These are phyloP conservation scores for Heliconius sara DNA, from an alignment of 2,888 invertebrate species.

Conservation along the genomic window DNA sequence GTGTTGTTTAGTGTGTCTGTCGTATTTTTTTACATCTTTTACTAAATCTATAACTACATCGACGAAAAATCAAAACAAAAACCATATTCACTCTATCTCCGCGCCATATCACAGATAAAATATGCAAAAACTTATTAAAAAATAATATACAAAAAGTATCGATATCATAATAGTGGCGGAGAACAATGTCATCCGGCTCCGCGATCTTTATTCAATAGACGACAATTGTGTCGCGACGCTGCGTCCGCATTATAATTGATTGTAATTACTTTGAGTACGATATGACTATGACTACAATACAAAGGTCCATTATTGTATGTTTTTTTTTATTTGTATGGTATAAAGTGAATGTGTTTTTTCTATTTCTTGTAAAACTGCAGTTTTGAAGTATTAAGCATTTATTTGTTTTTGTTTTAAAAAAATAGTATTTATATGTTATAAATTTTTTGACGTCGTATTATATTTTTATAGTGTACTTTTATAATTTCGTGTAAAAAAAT, in stretches of 20 bases:
- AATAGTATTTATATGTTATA: too few relatives aligned
- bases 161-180: constrained; percentile 33
- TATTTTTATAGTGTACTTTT: too few relatives aligned
- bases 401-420: too few relatives aligned
- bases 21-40: too few relatives aligned
- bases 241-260: constrained; percentile 61
- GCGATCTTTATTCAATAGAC: constrained; percentile 59
- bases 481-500: too few relatives aligned
- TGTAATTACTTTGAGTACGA: constrained; percentile 60
- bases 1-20: too few relatives aligned
- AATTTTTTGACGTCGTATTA: too few relatives aligned
- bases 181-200: constrained; percentile 40
- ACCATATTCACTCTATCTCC: too few relatives aligned
- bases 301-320: constrained; percentile 19
- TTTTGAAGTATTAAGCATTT: too few relatives aligned
- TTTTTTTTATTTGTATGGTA: background rate
- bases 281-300: constrained; percentile 25
- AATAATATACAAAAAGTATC: constrained; percentile 6
- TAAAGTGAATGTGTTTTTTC: background rate
- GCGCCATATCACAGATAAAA: background rate
- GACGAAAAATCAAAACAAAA: background rate
- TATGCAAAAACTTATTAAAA: too few relatives aligned
- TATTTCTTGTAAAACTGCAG: too few relatives aligned
- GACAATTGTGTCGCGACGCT: constrained; percentile 62
- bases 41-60: too few relatives aligned